These are phyloP conservation scores for Malacoraja senta DNA, from an alignment of 2,797 vertebrate genomes.

Conservation along the genomic window DNA sequence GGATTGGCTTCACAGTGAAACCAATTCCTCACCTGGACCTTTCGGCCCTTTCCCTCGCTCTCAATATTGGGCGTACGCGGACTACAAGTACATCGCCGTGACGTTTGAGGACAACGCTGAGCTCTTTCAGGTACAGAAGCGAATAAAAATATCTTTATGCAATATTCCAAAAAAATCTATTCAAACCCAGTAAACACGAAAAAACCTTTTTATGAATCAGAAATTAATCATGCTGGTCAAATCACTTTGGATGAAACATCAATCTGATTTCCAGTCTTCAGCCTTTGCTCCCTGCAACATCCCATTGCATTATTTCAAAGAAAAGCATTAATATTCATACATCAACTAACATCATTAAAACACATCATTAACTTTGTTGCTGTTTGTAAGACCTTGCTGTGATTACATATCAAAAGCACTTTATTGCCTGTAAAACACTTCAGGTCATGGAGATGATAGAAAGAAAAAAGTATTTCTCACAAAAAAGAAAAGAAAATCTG, in stretches of 20 bases:
- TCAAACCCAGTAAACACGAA: background rate
- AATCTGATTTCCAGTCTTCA: background rate
- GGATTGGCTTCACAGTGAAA: constrained; percentile 60
- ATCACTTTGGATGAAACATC: background rate
- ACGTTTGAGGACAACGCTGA: constrained; percentile 73
- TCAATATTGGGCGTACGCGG: constrained; percentile 87
- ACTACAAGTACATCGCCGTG: constrained; percentile 85
- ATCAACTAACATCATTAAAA: background rate
- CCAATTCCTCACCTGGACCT: constrained; percentile 54
- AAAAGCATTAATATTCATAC: background rate
- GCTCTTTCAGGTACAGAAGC: constrained; percentile 73
- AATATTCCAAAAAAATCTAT: background rate
- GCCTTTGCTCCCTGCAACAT: background rate
- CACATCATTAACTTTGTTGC: background rate
- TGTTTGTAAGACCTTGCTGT: background rate
- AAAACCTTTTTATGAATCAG: background rate
- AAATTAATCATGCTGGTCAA: background rate
- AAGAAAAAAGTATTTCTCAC: background rate
- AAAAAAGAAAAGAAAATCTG: background rate
- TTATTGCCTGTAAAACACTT: background rate
- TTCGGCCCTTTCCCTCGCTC: constrained; percentile 65
- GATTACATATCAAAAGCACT: background rate
- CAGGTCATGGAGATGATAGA: background rate
- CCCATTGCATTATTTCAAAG: background rate
- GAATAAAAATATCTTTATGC: background rate